Base-by-base conservation (phyloP, 2,113 vertebrate genomes). In the Rutilus rutilus region DNA sequence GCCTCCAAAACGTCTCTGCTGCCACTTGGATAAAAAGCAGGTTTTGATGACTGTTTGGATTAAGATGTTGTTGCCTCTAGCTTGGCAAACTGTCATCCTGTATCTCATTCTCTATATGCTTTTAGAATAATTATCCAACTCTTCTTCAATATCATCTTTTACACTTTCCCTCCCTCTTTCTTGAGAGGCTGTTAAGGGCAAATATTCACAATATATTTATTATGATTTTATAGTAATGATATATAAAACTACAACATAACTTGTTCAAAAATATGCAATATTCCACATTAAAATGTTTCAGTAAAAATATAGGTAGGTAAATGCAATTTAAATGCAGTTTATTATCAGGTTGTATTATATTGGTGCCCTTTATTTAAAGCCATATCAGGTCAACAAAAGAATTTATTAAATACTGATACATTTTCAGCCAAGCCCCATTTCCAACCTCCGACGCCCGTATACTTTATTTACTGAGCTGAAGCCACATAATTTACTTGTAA, bases 31-130 rank as follows among this genome's bases (percentile, higher is more conserved):
- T 81, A 17, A 64, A 81, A 23, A 23, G 60, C 78, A 30, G 60
- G 39, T 65, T 81, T 81, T 81, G 78, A 81, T 47, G 78, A 65
- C 39, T 25, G 80, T 81, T 65, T 81, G 42, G n/a, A 82, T 64
- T 82, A 27, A 33, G 45, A 82, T 30, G n/a, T 69, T 69, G n/a
- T 50, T 45, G 25, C 64, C 64, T 82, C 80, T 67, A 33, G 80
- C 62, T 47, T 50, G n/a, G 60, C 42, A 82, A 30, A 65, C 62
- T 67, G 79, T 30, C 79, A 82, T 67, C 62, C 60, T 79, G 21
- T 42, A 81, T 81, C 11, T 7, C 12, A 7, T 30, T 81, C 17
- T 27, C 1, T 77, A 27, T 30, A 27, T 77, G 74, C 19, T 52
- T 54, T 76, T 33, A 76, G 74, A 76, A 50, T 75, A 75, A 75